Evolutionary conservation across 2,888 invertebrate species (phyloP), one percentile per base, ranked within the genome.

Genomic region (Drosophila mulleri): DNA sequence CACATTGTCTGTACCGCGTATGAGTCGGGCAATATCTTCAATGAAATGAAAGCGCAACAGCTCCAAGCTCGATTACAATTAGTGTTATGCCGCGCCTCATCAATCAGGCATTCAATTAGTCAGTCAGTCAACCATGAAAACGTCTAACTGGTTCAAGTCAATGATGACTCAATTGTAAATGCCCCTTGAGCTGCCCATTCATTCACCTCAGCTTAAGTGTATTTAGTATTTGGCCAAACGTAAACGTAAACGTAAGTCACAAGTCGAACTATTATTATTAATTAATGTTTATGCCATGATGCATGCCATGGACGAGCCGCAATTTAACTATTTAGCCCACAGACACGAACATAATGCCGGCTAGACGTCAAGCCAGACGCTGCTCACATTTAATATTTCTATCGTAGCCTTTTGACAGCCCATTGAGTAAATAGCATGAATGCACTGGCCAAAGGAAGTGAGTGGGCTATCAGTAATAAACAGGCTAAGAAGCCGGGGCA

Each of bases 301-400:
- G 47, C 72, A 53, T 67, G 53, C 68, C 44, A 74, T 56, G 52
- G 26, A 29, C 39, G n/a, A 20, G 4, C 35, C 42, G 26, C 12
- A 45, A 37, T 37, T 50, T 45, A 26, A 57, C 39, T 32, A 52
- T 39, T 60, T 56, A 41, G n/a, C 60, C 23, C 50, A 64, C 18
- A 41, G 67, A 59, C 67, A 80, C 67, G 69, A 66, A 62, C 58
- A 37, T 29, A 56, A 62, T 69, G 48, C 39, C 48, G 76, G 59
- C 81, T 74, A 83, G 83, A 85, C 83, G 53, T 48, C 23, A 48
- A 44, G 42, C 72, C 71, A 76, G 83, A 83, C 83, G 39, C 53
- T 59, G 59, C 57, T 56, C 32, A 63, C 41, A 57, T 64, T 70
- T 29, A 78, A 75, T 75, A 80, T 72, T 67, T 73, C 53, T 67